Base-by-base conservation (phyloP, 2,113 vertebrate species). In the Lampris megalopsis region DNA sequence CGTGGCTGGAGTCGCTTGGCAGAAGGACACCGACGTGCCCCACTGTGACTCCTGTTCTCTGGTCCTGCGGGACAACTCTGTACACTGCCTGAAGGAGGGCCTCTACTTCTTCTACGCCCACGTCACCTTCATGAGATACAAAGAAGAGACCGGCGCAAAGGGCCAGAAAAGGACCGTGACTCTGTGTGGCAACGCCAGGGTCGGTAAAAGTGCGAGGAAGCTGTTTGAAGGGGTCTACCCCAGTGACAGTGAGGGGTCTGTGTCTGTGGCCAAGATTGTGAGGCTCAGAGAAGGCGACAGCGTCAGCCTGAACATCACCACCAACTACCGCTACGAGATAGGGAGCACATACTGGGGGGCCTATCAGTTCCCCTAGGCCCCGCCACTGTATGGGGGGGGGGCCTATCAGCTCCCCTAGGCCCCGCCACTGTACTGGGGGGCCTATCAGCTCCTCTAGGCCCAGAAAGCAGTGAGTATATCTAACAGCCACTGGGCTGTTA, bases 331-430 rank as follows among this genome's bases (percentile, higher is more conserved):
- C 1, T 41, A 0, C 0, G 63, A 66, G 0, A 5, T 8, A 3
- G 57, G 11, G 0, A 4, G 59, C 5, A 93, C 92, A 0, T 90
- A 87, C 81, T 94, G 92, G 93, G 93, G 93, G 0, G 81, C 86
- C 1, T 83, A 47, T 47, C 43, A 89, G 53, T 76, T 94, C 24
- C 38, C 9, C 2, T 83, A 83, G 49, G 8, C 0, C 53, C 35
- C 24, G 24, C 24, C 24, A 24, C 24, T 24, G 24, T 24, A 24
- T 0, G 24, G 24, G 24, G 24, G 24, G 24, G 24, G 24, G 24
- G 24, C 24, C 24, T 83, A 47, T 47, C 43, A 89, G 53, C 77
- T 94, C 24, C 38, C 9, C 2, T 83, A 83, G 49, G 8, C 0
- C 53, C 35, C 24, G 24, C 24, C 24, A 24, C 24, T 24, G 24